These are phyloP conservation scores for Eupithecia vulgata DNA, from an alignment of 2,888 invertebrate genomes.

Conservation along the genomic window DNA sequence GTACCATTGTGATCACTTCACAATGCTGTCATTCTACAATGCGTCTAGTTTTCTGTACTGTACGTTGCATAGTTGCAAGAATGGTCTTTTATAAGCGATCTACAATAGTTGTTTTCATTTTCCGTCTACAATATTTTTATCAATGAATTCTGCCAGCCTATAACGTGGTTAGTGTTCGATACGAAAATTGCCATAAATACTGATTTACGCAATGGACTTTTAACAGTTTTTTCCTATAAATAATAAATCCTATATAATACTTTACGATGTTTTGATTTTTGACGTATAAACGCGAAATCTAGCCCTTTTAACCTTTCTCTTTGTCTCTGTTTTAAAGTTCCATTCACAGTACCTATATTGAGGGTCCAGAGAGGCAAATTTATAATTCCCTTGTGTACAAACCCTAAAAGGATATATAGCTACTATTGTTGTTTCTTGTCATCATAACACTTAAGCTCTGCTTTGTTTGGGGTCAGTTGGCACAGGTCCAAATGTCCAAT, in stretches of 20 bases:
- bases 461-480: background rate
- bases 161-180: background rate
- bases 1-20: constrained; percentile 31
- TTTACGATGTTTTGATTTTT: background rate
- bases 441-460: background rate
- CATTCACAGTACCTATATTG: too few species aligned
- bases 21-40: constrained; percentile 23
- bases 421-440: background rate
- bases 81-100: constrained; percentile 9
- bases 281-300: background rate
- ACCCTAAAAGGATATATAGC: background rate
- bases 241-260: too few species aligned
- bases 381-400: background rate
- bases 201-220: background rate
- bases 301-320: background rate
- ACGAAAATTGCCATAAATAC: background rate
- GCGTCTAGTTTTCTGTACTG: background rate
- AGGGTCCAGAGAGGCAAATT: background rate
- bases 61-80: constrained; percentile 15
- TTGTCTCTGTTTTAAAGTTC: background rate
- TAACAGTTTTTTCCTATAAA: too few species aligned
- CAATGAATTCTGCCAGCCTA: background rate
- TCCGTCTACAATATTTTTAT: background rate
- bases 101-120: background rate
- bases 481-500: background rate